Conservation (phyloP, 2,113 vertebrate genomes). For the Circaetus gallicus region DNA sequence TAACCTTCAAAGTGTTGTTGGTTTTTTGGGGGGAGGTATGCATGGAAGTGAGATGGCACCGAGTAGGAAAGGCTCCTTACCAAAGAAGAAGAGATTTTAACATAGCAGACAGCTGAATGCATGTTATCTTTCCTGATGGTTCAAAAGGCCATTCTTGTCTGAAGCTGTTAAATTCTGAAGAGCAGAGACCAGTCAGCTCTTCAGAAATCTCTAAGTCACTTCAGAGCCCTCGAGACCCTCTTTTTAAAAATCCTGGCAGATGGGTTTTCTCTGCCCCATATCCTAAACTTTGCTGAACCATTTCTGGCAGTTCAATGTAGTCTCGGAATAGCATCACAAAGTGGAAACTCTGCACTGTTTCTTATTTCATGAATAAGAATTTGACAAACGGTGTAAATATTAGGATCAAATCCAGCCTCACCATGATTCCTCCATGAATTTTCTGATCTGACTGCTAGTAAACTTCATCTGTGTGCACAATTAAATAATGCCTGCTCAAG, state of each 20-base stretch:
- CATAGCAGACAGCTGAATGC: neutral
- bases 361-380: neutral
- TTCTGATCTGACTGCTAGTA: neutral
- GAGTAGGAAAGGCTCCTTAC: neutral
- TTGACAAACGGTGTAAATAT: neutral
- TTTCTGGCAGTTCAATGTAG: neutral
- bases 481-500: neutral
- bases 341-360: neutral
- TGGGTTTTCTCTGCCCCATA: neutral
- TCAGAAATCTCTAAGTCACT: neutral
- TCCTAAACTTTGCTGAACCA: neutral
- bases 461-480: neutral
- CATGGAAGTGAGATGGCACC: neutral
- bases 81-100: neutral
- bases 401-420: neutral
- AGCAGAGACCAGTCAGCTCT: neutral
- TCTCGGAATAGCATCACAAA: neutral
- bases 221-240: neutral
- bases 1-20: rapidly evolving
- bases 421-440: neutral
- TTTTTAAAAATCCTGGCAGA: neutral
- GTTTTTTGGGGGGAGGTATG: rapidly evolving
- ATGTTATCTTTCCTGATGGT: neutral
- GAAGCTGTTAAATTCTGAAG: neutral
- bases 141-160: neutral